Base-by-base conservation (phyloP, 2,888 invertebrate species). In the Trilocha varians region DNA sequence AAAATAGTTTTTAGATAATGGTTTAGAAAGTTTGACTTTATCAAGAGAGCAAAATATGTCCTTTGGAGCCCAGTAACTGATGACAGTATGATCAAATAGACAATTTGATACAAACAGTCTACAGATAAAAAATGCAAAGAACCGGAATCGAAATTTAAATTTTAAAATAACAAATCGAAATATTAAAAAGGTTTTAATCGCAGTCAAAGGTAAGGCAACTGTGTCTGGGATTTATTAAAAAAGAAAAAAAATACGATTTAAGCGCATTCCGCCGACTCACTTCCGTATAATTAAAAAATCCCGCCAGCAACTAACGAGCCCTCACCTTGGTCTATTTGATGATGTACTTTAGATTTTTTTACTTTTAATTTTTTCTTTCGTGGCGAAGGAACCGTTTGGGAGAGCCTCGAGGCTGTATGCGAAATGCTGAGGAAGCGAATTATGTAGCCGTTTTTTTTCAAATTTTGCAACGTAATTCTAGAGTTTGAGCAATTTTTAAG, bases 241-340 rank as follows among this genome's bases (percentile, higher is more conserved):
- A 25, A 25, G 16, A 35, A 38, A 43, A 39, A 40, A 44, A 43
- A 39, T 34, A 42, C 34, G 36, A 40, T 40, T 42, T 44, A 40
- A 47, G 14, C 36, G 40, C 42, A 40, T 42, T 15, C 39, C 53
- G 48, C 49, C 46, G 52, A 51, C 64, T 61, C 45, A 53, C 62
- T 73, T 73, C 69, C 70, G 67, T 67, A 63, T 71, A 72, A 73
- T 75, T 75, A 71, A 71, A 69, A 68, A 73, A 66, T 53, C 46
- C 52, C 50, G 62, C 50, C 65, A 60, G 60, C 57, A 56, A 60
- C 69, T 75, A 73, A 75, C 70, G 73, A 73, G 67, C 62, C 59
- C 49, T 58, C 59, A 65, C 64, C 63, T 60, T 60, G 55, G 55
- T 60, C 57, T 64, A 67, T 65, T 67, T 59, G 63, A 65, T 62